phyloP scores from a whole-genome alignment of 2,797 vertebrate genomes.

The Aselliscus stoliczkanus region DNA sequence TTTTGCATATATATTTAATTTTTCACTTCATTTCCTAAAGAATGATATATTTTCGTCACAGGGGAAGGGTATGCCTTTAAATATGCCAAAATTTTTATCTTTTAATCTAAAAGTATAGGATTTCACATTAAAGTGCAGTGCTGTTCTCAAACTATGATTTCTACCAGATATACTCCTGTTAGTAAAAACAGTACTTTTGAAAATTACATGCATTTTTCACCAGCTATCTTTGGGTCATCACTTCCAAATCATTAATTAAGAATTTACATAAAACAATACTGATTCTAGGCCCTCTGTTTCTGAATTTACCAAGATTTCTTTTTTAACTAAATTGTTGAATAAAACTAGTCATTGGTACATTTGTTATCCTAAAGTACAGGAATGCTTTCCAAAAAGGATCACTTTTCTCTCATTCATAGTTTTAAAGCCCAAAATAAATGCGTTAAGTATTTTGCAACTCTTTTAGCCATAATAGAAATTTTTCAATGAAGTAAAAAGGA shows the following conservation, averaged over 20 bases:
- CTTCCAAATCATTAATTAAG: slow-evolving; percentile 5
- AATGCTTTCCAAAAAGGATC: background rate
- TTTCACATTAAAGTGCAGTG: background rate
- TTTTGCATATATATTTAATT: background rate
- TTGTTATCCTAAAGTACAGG: background rate
- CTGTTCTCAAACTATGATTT: background rate
- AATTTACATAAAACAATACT: background rate
- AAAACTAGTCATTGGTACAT: background rate
- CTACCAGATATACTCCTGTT: background rate
- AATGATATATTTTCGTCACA: background rate
- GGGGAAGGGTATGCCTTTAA: background rate
- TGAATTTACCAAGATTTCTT: background rate
- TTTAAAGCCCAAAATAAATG: slow-evolving; percentile 13
- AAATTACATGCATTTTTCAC: background rate
- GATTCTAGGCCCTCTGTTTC: background rate
- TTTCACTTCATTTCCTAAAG: background rate
- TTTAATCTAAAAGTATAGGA: background rate
- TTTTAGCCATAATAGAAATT: background rate
- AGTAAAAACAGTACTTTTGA: slow-evolving; percentile 7
- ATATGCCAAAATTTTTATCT: background rate
- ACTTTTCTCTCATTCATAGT: background rate
- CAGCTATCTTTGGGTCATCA: background rate
- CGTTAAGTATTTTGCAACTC: background rate
- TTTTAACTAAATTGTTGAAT: background rate
- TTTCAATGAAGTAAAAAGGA: slow-evolving; percentile 48